These are phyloP conservation scores for Harpalus rufipes DNA, from an alignment of 2,888 invertebrate genomes.

Conservation along the genomic window DNA sequence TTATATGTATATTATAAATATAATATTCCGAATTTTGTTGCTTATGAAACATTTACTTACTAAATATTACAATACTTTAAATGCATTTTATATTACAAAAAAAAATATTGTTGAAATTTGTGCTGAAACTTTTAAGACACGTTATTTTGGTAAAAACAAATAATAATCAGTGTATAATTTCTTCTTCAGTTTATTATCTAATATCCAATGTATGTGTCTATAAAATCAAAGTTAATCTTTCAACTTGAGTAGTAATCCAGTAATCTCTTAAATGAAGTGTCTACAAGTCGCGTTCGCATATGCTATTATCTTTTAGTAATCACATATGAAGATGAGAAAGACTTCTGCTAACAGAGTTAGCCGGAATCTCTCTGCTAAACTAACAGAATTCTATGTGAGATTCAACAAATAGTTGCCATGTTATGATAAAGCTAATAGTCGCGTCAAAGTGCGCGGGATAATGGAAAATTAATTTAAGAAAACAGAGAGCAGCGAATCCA, in stretches of 20 bases:
- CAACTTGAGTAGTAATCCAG: background rate
- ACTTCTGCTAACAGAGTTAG: conserved; percentile 3
- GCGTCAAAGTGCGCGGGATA: conserved; percentile 49
- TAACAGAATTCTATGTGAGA: conserved; percentile 37
- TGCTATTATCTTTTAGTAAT: background rate
- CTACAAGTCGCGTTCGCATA: background rate
- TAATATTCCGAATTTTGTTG: no score
- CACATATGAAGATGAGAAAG: background rate
- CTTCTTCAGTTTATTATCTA: no score
- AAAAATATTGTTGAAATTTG: no score
- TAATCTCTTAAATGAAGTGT: background rate
- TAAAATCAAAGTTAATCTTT: background rate
- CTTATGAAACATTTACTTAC: no score
- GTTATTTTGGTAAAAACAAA: no score
- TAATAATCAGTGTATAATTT: no score
- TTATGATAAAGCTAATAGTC: conserved; percentile 38
- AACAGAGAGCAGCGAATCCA: conserved; percentile 24
- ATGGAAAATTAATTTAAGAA: conserved; percentile 58
- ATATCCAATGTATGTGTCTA: background rate
- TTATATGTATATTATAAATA: no score
- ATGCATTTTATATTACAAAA: no score
- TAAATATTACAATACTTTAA: no score
- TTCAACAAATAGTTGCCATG: conserved; percentile 33
- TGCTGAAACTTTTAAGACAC: no score
- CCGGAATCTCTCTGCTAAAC: conserved; percentile 26